Base-by-base conservation (phyloP, 2,113 vertebrate species). In the Strigops habroptila region DNA sequence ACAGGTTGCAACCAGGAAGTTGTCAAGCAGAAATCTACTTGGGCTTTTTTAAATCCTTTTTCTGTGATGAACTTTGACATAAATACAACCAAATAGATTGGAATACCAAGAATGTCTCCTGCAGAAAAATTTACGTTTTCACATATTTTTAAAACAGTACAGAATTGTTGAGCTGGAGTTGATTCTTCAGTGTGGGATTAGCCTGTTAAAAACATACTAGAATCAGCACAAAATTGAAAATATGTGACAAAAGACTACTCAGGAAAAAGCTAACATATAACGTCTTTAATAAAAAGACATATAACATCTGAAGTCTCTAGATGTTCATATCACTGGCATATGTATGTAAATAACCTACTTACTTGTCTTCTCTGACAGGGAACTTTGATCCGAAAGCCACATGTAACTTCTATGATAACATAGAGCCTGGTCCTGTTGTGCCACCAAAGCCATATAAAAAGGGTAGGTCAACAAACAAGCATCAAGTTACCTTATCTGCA, bases 361-460 rank as follows among this genome's bases (percentile, higher is more conserved):
- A 19, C 23, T 88, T 71, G 59, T 84, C 35, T 94, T 78, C 92
- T 62, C 74, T 95, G 63, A 90, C 97, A 99, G 99, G 98, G 68
- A 99, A 99, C 97, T 99, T 99, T 98, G 99, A 99, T 96, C 99
- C 99, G 12, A 99, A 99, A 98, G 99, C 98, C 91, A 98, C 98
- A 69, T 99, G 98, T 98, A 99, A 99, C 97, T 99, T 99, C 97
- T 99, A 99, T 95, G 99, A 99, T 98, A 98, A 99, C 96, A 99
- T 99, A 97, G 98, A 99, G 96, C 99, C 99, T 69, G 99, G 99
- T 95, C 99, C 99, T 73, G 97, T 99, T 92, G 99, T 99, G 88
- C 99, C 98, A 44, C 98, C 99, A 75, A 99, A 99, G 97, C 98
- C 98, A 92, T 98, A 97, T 97, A 99, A 98, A 97, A 99, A 98